These are phyloP conservation scores for Sebastes kiyomatsui DNA, from an alignment of 2,797 vertebrate genomes.

Conservation along the genomic window DNA sequence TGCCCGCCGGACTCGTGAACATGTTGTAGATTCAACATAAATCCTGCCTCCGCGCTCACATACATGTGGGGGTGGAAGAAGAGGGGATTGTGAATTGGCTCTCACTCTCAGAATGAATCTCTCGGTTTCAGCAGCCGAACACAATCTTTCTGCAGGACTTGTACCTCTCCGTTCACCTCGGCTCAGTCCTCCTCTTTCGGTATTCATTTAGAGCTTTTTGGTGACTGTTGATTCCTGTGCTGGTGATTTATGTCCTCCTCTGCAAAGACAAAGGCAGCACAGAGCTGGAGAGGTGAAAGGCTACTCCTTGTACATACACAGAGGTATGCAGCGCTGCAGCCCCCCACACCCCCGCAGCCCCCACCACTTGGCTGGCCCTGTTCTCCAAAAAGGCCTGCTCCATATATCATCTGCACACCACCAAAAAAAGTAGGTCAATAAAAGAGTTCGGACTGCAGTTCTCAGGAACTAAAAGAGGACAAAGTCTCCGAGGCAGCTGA, in stretches of 20 bases:
- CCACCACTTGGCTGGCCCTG: conserved; percentile 41
- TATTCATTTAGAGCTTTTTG: conserved; percentile 23
- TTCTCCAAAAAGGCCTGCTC: conserved; percentile 55
- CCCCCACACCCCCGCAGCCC: conserved; percentile 20
- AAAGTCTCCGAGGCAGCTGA: conserved; percentile 42
- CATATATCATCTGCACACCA: conserved; percentile 75
- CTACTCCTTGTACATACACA: conserved; percentile 68
- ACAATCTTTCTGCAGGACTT: conserved; percentile 26
- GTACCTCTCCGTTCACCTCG: conserved; percentile 7
- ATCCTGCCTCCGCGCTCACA: conserved; percentile 38
- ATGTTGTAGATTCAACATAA: conserved; percentile 54
- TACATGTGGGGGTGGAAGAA: conserved; percentile 25
- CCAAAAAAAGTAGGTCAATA: conserved; percentile 81
- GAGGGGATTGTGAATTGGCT: conserved; percentile 46
- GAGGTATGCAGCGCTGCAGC: conserved; percentile 64
- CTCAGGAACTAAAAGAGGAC: conserved; percentile 47
- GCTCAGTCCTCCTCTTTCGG: conserved; percentile 1
- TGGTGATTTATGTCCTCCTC: conserved; percentile 71
- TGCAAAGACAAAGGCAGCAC: conserved; percentile 70
- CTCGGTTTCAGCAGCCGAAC: conserved; percentile 32
- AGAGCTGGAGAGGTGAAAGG: conserved; percentile 74
- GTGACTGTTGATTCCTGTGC: conserved; percentile 33
- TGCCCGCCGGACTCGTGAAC: conserved; percentile 40
- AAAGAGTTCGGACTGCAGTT: conserved; percentile 60
- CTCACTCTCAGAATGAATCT: conserved; percentile 46